phyloP scores from a whole-genome alignment of 2,113 vertebrate genomes.

The Rostratula benghalensis region DNA sequence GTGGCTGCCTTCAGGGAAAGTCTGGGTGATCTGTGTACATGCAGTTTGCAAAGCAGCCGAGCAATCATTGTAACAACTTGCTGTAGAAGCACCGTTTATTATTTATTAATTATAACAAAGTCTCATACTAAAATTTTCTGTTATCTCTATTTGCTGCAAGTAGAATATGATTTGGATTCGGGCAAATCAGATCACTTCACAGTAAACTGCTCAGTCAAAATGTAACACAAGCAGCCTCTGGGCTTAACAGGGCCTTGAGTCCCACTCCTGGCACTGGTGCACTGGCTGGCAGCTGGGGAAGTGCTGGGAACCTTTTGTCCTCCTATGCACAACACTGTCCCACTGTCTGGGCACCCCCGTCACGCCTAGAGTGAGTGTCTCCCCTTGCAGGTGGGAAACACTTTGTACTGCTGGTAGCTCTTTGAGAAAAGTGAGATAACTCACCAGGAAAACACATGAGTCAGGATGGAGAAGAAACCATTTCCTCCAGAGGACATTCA shows the following conservation, averaged over 20 bases:
- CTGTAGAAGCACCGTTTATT: background rate
- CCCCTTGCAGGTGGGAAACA: background rate
- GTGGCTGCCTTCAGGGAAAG: background rate
- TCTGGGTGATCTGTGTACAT: background rate
- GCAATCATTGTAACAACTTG: background rate
- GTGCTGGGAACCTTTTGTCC: background rate
- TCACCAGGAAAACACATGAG: background rate
- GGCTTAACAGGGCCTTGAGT: background rate
- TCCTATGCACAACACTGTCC: background rate
- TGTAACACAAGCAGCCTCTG: background rate
- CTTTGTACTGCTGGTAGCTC: background rate
- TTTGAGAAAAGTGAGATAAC: background rate
- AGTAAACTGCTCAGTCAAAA: background rate
- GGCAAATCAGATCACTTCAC: background rate
- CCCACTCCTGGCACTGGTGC: background rate
- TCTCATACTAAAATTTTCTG: background rate
- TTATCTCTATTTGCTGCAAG: background rate
- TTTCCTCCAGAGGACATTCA: background rate
- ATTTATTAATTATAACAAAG: background rate
- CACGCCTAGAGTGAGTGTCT: background rate
- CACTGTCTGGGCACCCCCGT: background rate
- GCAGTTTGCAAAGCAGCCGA: background rate
- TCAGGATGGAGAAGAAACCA: background rate
- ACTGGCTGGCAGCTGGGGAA: background rate
- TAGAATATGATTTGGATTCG: background rate